Conservation (phyloP, 2,888 invertebrate genomes). For the Heliconius cydno region DNA sequence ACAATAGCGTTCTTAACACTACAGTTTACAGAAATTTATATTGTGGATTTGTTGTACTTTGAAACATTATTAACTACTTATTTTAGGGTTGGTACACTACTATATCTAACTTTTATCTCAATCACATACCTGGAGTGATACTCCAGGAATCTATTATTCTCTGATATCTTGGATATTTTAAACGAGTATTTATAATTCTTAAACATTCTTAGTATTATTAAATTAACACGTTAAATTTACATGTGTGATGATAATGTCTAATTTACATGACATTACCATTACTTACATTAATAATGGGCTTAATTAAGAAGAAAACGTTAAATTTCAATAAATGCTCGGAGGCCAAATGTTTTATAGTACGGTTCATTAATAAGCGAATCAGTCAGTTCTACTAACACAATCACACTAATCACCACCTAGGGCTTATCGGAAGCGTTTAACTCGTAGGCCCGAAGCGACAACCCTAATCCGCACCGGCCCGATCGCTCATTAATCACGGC, state of each 20-base stretch:
- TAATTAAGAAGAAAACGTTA: not conserved
- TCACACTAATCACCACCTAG: conserved; percentile 48
- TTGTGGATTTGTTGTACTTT: conserved; percentile 21
- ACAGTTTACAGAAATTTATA: conserved; percentile 27
- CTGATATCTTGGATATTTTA: not conserved
- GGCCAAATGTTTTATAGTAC: conserved; percentile 7
- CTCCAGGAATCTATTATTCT: not conserved
- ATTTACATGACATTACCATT: not conserved
- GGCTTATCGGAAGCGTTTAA: conserved; percentile 48
- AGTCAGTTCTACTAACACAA: conserved; percentile 40
- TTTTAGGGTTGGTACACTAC: conserved; percentile 33
- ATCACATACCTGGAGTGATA: not conserved
- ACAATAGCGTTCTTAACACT: conserved; percentile 25
- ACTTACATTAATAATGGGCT: not conserved
- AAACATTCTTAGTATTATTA: conserved; percentile 1
- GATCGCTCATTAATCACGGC: conserved; percentile 80
- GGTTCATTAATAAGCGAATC: conserved; percentile 39
- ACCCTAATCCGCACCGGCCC: conserved; percentile 61
- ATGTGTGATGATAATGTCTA: not conserved
- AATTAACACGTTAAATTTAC: not conserved
- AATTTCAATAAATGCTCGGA: conserved; percentile 17
- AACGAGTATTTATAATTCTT: not conserved
- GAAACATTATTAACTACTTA: conserved; percentile 36
- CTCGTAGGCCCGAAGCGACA: conserved; percentile 47
- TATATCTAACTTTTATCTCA: not conserved